Evolutionary conservation across 2,888 invertebrate genomes (phyloP).

Genomic region (Oeneis ivallda): DNA sequence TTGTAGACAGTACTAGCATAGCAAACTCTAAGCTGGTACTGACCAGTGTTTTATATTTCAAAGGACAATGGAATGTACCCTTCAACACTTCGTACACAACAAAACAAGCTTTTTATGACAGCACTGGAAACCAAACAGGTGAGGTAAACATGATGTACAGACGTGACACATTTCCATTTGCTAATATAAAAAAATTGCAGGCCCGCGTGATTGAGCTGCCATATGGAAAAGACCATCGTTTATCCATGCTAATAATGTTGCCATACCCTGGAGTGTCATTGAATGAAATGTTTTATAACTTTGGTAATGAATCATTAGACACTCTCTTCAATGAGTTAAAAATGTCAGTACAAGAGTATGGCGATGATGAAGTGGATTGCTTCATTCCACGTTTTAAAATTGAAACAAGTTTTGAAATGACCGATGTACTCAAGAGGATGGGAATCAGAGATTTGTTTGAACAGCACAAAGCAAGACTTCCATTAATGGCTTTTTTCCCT

Average conservation of each 20-base stretch:
- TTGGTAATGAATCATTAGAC: slow-evolving; percentile 70
- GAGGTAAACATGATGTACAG: slow-evolving; percentile 89
- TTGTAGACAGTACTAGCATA: slow-evolving; percentile 66
- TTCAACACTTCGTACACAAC: slow-evolving; percentile 82
- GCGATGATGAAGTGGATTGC: slow-evolving; percentile 85
- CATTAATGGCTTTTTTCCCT: slow-evolving; percentile 74
- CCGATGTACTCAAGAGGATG: slow-evolving; percentile 66
- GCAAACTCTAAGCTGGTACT: slow-evolving; percentile 81
- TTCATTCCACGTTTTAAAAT: slow-evolving; percentile 84
- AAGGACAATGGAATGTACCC: slow-evolving; percentile 86
- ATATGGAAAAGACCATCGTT: slow-evolving; percentile 80
- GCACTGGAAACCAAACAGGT: slow-evolving; percentile 72
- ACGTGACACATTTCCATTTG: slow-evolving; percentile 81
- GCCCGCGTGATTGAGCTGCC: slow-evolving; percentile 85
- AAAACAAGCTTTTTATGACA: slow-evolving; percentile 80
- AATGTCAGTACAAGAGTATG: slow-evolving; percentile 71
- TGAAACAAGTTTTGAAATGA: slow-evolving; percentile 80
- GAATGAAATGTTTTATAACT: slow-evolving; percentile 76
- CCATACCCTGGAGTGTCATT: slow-evolving; percentile 81
- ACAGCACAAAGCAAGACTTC: slow-evolving; percentile 51
- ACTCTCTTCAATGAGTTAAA: slow-evolving; percentile 76
- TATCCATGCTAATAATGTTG: slow-evolving; percentile 85
- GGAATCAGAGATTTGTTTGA: slow-evolving; percentile 83
- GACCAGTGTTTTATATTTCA: slow-evolving; percentile 86
- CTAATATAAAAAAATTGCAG: slow-evolving; percentile 78